Evolutionary conservation across 2,797 vertebrate species (phyloP).

Genomic region (Alexandromys oeconomus): DNA sequence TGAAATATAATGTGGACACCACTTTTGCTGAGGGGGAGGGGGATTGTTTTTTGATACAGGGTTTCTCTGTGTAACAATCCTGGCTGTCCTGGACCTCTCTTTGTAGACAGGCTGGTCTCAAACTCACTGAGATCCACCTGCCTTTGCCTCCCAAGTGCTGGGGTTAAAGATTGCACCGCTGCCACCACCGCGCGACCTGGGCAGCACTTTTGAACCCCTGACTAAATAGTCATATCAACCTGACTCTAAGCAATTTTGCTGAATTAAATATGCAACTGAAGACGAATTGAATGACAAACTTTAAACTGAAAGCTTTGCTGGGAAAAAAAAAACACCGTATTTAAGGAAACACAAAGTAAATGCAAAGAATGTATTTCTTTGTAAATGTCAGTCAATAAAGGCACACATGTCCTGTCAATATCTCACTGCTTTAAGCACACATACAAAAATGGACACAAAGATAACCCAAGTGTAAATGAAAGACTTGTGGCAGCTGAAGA

Average conservation of each 20-base stretch:
- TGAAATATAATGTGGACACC: slow-evolving; percentile 45
- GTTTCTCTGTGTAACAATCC: no score
- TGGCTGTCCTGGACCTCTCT: no score
- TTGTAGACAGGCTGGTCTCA: no score
- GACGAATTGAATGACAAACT: slow-evolving; percentile 39
- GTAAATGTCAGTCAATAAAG: not conserved
- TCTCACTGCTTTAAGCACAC: slow-evolving; percentile 34
- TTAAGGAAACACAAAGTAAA: slow-evolving; percentile 50
- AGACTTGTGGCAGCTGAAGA: not conserved
- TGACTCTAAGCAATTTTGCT: slow-evolving; percentile 35
- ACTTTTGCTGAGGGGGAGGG: not conserved
- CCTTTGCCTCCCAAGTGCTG: no score
- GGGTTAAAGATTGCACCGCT: no score
- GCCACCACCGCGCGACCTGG: not conserved
- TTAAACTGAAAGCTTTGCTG: slow-evolving; percentile 51
- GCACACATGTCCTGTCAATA: not conserved
- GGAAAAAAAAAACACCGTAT: not conserved
- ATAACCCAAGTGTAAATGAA: slow-evolving; percentile 27
- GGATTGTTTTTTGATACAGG: no score
- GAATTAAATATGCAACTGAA: slow-evolving; percentile 62
- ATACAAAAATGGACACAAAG: slow-evolving; percentile 32
- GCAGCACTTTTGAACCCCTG: not conserved
- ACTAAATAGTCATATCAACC: slow-evolving; percentile 19
- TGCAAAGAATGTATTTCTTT: slow-evolving; percentile 11
- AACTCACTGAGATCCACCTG: no score